A percentile compares a stretch with the other conserved stretches of the same genome.
Evolutionary conservation across 1,140 invertebrate genomes (phyloP).

Genomic region (Apis dorsata): DNA sequence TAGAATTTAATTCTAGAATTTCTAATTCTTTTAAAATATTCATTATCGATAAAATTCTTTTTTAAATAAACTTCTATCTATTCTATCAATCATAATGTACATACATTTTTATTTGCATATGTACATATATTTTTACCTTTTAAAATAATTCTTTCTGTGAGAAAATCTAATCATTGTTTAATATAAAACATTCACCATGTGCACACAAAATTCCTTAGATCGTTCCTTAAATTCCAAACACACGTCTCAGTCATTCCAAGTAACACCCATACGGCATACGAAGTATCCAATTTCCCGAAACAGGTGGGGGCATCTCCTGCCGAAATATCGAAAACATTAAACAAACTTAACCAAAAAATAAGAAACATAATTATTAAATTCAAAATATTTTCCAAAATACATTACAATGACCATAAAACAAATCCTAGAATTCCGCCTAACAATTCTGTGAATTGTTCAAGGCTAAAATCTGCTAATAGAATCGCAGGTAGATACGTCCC

Average conservation of each 20-base stretch:
- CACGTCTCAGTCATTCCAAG: not conserved
- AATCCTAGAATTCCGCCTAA: not conserved
- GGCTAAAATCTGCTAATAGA: constrained; percentile 37
- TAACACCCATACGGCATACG: not conserved
- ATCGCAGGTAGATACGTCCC: constrained; percentile 31
- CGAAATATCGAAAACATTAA: not conserved
- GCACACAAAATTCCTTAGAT: not conserved
- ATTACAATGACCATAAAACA: not conserved
- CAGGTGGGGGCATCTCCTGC: not conserved
- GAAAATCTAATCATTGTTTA: no score
- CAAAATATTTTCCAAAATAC: not conserved
- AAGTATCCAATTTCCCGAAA: not conserved
- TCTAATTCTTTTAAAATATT: no score
- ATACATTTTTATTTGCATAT: no score
- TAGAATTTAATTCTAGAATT: no score
- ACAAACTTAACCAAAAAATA: no score
- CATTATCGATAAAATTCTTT: no score
- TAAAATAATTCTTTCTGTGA: no score
- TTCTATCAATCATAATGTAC: no score
- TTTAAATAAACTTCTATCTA: no score
- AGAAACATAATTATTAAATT: not conserved
- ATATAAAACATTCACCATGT: not conserved
- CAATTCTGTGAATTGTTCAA: not conserved
- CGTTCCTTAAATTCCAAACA: constrained; percentile 10
- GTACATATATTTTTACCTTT: no score